Evolutionary conservation across 2,888 invertebrate species (phyloP).

Genomic region (Rotaria socialis): DNA sequence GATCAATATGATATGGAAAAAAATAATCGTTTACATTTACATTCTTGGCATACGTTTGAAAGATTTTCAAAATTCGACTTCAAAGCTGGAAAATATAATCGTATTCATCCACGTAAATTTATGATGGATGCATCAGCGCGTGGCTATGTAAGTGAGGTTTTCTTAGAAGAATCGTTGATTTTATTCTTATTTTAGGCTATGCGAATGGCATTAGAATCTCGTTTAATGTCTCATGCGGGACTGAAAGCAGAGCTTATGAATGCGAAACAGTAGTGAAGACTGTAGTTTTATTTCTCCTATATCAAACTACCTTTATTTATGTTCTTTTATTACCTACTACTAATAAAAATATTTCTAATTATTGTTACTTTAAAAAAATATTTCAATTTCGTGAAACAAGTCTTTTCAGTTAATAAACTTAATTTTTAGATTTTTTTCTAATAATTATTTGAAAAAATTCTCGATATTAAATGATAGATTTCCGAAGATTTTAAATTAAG

Average conservation of each 20-base stretch:
- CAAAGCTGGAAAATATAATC: slow-evolving; percentile 40
- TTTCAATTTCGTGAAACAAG: no score
- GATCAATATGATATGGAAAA: neutral
- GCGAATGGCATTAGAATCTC: slow-evolving; percentile 41
- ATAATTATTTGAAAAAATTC: no score
- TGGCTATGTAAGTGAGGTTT: neutral
- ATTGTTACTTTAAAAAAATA: no score
- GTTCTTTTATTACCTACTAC: no score
- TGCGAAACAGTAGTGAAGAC: neutral
- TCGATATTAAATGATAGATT: no score
- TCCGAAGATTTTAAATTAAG: no score
- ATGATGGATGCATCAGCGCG: neutral
- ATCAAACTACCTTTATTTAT: no score
- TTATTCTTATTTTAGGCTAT: slow-evolving; percentile 22
- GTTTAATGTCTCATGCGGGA: neutral
- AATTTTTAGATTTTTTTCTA: no score
- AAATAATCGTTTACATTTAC: slow-evolving; percentile 39
- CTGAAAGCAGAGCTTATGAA: neutral
- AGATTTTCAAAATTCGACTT: slow-evolving; percentile 45
- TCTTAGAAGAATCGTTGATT: neutral
- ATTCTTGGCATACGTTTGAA: slow-evolving; percentile 38
- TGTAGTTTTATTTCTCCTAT: neutral
- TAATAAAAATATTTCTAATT: no score
- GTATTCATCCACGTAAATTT: neutral
- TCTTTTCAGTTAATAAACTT: no score